phyloP scores from a whole-genome alignment of 2,888 invertebrate genomes.

The Limnephilus lunatus region DNA sequence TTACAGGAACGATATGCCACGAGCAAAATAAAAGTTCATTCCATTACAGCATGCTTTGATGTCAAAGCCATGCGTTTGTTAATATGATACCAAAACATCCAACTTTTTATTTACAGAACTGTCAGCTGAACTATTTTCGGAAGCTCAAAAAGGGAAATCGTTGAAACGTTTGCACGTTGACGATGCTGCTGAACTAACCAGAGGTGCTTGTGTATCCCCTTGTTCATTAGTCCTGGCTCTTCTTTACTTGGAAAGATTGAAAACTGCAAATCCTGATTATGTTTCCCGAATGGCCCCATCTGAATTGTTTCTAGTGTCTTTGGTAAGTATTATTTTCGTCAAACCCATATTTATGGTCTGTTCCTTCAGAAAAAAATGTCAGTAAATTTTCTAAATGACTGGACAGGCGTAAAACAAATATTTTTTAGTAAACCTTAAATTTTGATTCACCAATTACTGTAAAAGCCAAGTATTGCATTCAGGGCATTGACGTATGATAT shows the following conservation, averaged over 20 bases:
- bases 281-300: conserved; percentile 90
- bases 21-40: neutral
- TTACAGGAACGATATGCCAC: neutral
- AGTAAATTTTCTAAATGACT: too few species aligned
- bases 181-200: conserved; percentile 86
- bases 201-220: conserved; percentile 91
- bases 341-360: neutral
- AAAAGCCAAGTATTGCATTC: too few species aligned
- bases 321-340: conserved; percentile 79
- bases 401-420: too few species aligned
- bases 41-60: neutral
- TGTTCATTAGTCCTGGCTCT: conserved; percentile 95
- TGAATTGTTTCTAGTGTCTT: conserved; percentile 94
- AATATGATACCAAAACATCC: too few species aligned
- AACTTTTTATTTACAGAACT: conserved; percentile 79
- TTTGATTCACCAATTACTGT: too few species aligned
- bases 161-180: conserved; percentile 87
- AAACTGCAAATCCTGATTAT: conserved; percentile 88
- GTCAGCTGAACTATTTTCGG: conserved; percentile 90
- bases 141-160: conserved; percentile 85
- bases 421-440: too few species aligned
- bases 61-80: neutral
- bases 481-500: too few species aligned
- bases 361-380: neutral
- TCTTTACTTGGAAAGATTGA: conserved; percentile 94